Conservation (phyloP, 2,113 vertebrate species). For the Elaphurus davidianus region DNA sequence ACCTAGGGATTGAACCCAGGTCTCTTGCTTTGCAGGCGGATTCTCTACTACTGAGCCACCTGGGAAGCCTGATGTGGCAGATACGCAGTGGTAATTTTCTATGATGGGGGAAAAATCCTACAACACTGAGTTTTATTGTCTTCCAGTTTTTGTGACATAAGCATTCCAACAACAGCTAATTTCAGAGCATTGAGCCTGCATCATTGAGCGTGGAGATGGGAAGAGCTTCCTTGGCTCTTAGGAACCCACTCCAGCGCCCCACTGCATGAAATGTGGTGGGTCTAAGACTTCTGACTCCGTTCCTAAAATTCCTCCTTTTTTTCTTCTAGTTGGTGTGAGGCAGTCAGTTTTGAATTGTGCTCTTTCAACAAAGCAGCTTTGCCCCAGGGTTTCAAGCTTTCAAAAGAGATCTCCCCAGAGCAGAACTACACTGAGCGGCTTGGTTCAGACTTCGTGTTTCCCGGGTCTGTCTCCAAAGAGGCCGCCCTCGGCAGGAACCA, state of each 20-base stretch:
- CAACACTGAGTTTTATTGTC: background rate
- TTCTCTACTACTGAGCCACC: background rate
- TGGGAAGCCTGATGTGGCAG: background rate
- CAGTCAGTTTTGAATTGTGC: background rate
- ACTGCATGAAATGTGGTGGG: accelerated
- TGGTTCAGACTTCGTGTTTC: background rate
- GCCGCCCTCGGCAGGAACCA: background rate
- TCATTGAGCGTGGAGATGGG: background rate
- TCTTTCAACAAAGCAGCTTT: background rate
- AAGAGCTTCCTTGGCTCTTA: background rate
- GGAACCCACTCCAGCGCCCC: background rate
- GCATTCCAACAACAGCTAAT: background rate
- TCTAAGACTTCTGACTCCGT: background rate
- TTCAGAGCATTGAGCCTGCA: background rate
- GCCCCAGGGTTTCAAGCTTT: background rate
- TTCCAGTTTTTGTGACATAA: background rate
- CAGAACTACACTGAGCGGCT: background rate
- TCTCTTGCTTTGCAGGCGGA: background rate
- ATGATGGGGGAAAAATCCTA: accelerated
- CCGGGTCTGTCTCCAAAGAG: background rate
- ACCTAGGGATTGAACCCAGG: background rate
- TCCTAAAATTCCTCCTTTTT: background rate
- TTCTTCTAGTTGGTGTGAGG: background rate
- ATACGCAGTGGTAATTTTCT: background rate
- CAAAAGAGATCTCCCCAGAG: background rate